Conservation (phyloP, 1,140 invertebrate genomes). For the Drosophila lowei region DNA sequence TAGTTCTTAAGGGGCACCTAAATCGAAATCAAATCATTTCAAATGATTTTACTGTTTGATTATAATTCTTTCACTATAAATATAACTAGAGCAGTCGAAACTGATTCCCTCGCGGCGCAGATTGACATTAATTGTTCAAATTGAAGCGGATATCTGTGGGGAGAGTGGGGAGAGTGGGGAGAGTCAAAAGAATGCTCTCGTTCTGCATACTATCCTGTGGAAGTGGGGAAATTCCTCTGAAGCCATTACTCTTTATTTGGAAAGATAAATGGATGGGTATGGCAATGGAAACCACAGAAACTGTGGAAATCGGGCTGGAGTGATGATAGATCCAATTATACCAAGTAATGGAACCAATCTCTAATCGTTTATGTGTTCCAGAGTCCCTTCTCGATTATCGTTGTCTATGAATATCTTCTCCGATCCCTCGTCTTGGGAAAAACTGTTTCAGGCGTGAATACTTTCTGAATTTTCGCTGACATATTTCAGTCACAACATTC, state of each 20-base stretch:
- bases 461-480: not conserved
- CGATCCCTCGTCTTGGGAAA: not conserved
- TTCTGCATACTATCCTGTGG: not conserved
- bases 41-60: constrained; percentile 56
- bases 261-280: not conserved
- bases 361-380: too few species aligned
- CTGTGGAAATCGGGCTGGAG: constrained; percentile 17
- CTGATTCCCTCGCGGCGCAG: constrained; percentile 53
- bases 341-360: too few species aligned
- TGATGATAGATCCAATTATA: not conserved
- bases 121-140: constrained; percentile 79
- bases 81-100: constrained; percentile 35
- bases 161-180: not conserved
- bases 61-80: constrained; percentile 44
- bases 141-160: constrained; percentile 40
- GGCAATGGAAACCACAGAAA: not conserved
- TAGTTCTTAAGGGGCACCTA: constrained; percentile 2
- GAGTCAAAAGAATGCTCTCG: not conserved
- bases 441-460: too few species aligned
- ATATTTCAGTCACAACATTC: not conserved
- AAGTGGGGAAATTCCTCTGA: constrained; percentile 24
- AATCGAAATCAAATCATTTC: constrained; percentile 51
- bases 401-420: not conserved
- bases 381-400: too few species aligned
- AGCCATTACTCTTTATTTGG: constrained; percentile 23